phyloP scores from a whole-genome alignment of 2,888 invertebrate genomes.

The Saturnia pavonia region DNA sequence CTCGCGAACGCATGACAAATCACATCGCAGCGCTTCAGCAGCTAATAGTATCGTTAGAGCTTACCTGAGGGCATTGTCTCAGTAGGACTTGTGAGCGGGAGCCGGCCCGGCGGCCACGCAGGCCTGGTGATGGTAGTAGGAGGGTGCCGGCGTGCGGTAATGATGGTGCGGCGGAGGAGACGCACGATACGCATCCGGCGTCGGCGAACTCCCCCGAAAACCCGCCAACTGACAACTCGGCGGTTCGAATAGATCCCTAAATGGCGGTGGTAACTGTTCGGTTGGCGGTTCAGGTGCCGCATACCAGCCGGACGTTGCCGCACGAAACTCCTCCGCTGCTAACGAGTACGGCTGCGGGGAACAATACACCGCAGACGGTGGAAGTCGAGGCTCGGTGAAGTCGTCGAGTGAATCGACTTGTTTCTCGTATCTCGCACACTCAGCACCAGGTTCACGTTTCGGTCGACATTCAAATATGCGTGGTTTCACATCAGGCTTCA shows the following conservation, averaged over 20 bases:
- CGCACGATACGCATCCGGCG: slow-evolving; percentile 67
- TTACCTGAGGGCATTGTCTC: slow-evolving; percentile 70
- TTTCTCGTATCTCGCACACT: slow-evolving; percentile 79
- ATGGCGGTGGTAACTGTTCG: slow-evolving; percentile 70
- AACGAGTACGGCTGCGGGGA: slow-evolving; percentile 75
- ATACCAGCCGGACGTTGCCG: slow-evolving; percentile 77
- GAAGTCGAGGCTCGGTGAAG: slow-evolving; percentile 79
- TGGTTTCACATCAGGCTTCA: slow-evolving; percentile 84
- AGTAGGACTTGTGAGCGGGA: slow-evolving; percentile 77
- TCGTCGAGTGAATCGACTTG: slow-evolving; percentile 66
- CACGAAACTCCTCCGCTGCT: slow-evolving; percentile 81
- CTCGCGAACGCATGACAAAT: slow-evolving; percentile 57
- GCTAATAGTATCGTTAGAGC: slow-evolving; percentile 28
- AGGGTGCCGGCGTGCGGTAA: slow-evolving; percentile 72
- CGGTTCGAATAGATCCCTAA: slow-evolving; percentile 77
- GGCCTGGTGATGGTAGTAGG: slow-evolving; percentile 83
- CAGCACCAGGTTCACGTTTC: slow-evolving; percentile 86
- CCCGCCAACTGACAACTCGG: slow-evolving; percentile 77
- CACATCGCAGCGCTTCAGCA: slow-evolving; percentile 59
- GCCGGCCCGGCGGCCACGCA: slow-evolving; percentile 80
- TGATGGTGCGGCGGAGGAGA: slow-evolving; percentile 75
- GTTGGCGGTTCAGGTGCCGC: slow-evolving; percentile 78
- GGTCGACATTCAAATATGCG: slow-evolving; percentile 85
- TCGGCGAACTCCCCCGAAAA: slow-evolving; percentile 73
- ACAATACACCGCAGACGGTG: slow-evolving; percentile 80